Conservation (phyloP, 2,113 vertebrate genomes). For the Heterocephalus glaber region DNA sequence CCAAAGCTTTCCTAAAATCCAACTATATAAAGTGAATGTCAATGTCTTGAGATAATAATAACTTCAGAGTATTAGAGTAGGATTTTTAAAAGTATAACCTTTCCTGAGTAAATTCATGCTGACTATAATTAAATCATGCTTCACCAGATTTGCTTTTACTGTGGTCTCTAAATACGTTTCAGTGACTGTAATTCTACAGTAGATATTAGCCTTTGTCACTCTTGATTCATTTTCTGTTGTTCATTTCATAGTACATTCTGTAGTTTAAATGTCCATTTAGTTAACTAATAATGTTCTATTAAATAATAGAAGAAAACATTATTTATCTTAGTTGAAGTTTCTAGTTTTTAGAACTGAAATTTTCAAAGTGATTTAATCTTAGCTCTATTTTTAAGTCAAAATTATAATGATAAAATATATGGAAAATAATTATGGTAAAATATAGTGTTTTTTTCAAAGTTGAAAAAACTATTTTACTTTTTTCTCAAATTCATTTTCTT, state of each 20-base stretch:
- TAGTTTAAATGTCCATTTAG: slow-evolving; percentile 4
- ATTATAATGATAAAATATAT: neutral
- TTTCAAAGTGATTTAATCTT: neutral
- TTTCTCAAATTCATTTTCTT: neutral
- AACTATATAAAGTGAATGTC: slow-evolving; percentile 17
- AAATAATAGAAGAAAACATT: neutral
- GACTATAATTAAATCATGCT: slow-evolving; percentile 39
- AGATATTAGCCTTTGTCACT: slow-evolving; percentile 37
- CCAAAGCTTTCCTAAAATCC: neutral
- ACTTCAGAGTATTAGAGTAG: neutral
- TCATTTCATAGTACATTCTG: neutral
- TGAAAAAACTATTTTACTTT: neutral
- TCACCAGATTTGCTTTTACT: neutral
- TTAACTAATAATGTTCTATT: slow-evolving; percentile 16
- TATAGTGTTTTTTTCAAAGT: neutral
- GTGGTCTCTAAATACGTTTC: slow-evolving; percentile 8
- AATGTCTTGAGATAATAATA: neutral
- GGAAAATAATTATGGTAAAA: neutral
- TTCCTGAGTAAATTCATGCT: slow-evolving; percentile 6
- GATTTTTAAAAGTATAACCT: slow-evolving; percentile 47
- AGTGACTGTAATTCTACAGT: neutral
- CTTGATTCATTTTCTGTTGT: neutral
- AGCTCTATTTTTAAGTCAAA: neutral
- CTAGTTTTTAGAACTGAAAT: neutral
- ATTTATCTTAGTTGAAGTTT: neutral